Base-by-base conservation (phyloP, 2,797 vertebrate genomes). In the Notolepis coatsorum region DNA sequence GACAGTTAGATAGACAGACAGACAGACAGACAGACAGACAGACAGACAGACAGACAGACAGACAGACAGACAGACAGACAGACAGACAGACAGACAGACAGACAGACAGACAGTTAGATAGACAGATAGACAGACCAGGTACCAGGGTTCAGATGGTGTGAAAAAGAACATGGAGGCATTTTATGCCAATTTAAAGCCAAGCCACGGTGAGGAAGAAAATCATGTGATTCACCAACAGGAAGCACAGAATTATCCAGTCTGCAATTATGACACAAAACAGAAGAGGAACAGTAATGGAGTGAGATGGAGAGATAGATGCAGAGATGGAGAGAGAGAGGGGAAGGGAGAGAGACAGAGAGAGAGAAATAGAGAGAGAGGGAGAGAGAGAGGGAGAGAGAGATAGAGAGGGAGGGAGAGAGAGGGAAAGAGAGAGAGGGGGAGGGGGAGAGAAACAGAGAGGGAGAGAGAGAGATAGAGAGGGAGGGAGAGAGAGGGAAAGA, bases 121-220 rank as follows among this genome's bases (percentile, higher is more conserved):
- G 30, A 46, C 7, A 43, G 1, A 23, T 65, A 13, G 21, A 30
- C 46, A 9, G 24, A 17, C 5, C n/a, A n/a, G n/a, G n/a, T n/a
- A n/a, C n/a, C n/a, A n/a, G n/a, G n/a, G n/a, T n/a, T n/a, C n/a
- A n/a, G n/a, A n/a, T n/a, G n/a, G n/a, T n/a, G n/a, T n/a, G n/a
- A n/a, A 48, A 13, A 28, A 15, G 25, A 23, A 55, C 20, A 35
- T 3, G 2, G 20, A 48, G 54, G 3, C 41, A 73, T 84, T 81
- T 81, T 71, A 81, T 21, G 12, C 52, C 18, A 52, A 30, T 33
- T 79, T 68, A 68, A 55, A 52, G 65, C 50, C 65, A 62, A 73
- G 58, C 55, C 57, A 17, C 20, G 27, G 55, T 38, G 7, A 2
- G 55, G 62, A 72, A n/a, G n/a, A n/a, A n/a, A n/a, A n/a, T n/a